Base-by-base conservation (phyloP, 2,113 vertebrate species). In the Cryptomyrus ogoouensis region DNA sequence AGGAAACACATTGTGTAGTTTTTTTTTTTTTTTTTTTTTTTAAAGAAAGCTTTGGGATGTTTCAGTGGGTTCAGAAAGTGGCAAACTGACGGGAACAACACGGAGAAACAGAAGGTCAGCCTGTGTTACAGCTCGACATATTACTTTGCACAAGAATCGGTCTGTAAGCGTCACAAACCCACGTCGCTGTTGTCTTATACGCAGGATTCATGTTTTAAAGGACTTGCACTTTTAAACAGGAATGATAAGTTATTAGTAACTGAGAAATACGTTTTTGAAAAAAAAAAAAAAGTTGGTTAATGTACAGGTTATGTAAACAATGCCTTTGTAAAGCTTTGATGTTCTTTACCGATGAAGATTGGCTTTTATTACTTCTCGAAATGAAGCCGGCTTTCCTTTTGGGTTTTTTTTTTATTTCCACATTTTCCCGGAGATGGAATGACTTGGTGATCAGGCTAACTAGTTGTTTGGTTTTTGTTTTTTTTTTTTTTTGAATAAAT, bases 211-310 rank as follows among this genome's bases (percentile, higher is more conserved):
- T 90, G 62, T 93, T 66, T 92, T 92, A 93, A 92, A 92, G 94
- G 94, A 95, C 95, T 96, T 96, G 96, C 96, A 96, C 96, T 96
- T 96, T 96, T 95, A 94, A 95, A 94, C 94, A 95, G 93, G 94
- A 95, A 94, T 92, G 91, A 96, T 96, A 96, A 96, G 94, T 96
- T 96, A 96, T 96, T 96, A 92, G 92, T 94, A 93, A 94, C 92
- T 90, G 91, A 91, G 94, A 91, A 88, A 39, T 88, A 90, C 83
- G 49, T 93, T 92, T 93, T 92, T 94, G 92, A 46, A 87, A 91
- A 93, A 92, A 91, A 93, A 92, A 93, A 94, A 91, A 9, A 88
- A 90, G 86, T 92, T 89, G 89, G 89, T 94, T 95, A 87, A 88
- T 94, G 96, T 96, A 96, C 95, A 96, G 95, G 92, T 94, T 93